These are phyloP conservation scores for Otis tarda DNA, from an alignment of 2,113 vertebrate genomes.

Conservation along the genomic window DNA sequence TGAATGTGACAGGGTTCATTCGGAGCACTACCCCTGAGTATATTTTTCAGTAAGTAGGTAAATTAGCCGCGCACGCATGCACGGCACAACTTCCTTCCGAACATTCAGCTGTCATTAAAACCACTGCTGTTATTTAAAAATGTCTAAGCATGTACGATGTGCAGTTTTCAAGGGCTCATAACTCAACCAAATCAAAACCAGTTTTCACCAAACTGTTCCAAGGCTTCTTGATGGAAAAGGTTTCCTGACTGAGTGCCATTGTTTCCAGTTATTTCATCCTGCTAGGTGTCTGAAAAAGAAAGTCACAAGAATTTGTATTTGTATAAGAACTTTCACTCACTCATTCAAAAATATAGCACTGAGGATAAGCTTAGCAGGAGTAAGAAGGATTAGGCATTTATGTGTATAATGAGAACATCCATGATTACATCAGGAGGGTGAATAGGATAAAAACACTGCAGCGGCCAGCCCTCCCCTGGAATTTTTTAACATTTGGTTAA, in stretches of 20 bases:
- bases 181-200: slow-evolving; percentile 60
- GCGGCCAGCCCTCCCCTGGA: neutral
- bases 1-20: slow-evolving; percentile 48
- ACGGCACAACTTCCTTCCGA: slow-evolving; percentile 43
- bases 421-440: slow-evolving; percentile 56
- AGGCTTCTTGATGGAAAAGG: neutral
- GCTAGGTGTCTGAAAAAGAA: slow-evolving; percentile 41
- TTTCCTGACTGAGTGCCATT: slow-evolving; percentile 35
- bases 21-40: slow-evolving; percentile 30
- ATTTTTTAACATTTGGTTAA: slow-evolving; percentile 55
- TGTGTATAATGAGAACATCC: slow-evolving; percentile 67
- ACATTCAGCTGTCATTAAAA: slow-evolving; percentile 51
- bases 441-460: slow-evolving; percentile 54
- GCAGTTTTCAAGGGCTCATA: slow-evolving; percentile 41
- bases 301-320: slow-evolving; percentile 56
- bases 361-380: slow-evolving; percentile 59
- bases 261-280: slow-evolving; percentile 47
- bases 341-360: slow-evolving; percentile 59
- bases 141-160: neutral
- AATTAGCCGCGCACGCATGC: slow-evolving; percentile 25
- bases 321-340: slow-evolving; percentile 52
- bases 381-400: slow-evolving; percentile 68
- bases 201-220: slow-evolving; percentile 7
- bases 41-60: slow-evolving; percentile 62
- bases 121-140: slow-evolving; percentile 26